Base-by-base conservation (phyloP, 2,888 invertebrate species). In the Platycheirus rosarum region DNA sequence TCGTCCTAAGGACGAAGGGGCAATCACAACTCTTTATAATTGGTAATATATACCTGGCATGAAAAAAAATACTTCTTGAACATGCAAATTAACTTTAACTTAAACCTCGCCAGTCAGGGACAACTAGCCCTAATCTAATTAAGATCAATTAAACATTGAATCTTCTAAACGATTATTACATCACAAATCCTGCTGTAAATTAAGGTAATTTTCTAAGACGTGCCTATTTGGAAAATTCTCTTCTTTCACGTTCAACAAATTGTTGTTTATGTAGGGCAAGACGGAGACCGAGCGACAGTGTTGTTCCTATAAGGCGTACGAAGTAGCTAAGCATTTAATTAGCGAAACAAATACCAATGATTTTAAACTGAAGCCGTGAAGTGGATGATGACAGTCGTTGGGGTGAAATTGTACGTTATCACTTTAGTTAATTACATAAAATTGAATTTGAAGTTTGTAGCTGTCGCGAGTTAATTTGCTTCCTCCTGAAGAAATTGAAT, bases 81-180 rank as follows among this genome's bases (percentile, higher is more conserved):
- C n/a, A n/a, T n/a, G n/a, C n/a, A n/a, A n/a, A n/a, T n/a, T n/a
- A n/a, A n/a, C n/a, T n/a, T n/a, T n/a, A n/a, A n/a, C n/a, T n/a
- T n/a, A n/a, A n/a, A n/a, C n/a, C n/a, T n/a, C n/a, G n/a, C n/a
- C n/a, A n/a, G n/a, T n/a, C n/a, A n/a, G n/a, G n/a, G 26, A 6
- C 26, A 26, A 26, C 26, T 26, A 48, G 23, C 20, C 23, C n/a
- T 23, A 23, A n/a, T 48, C n/a, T n/a, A n/a, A n/a, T 48, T 48
- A 11, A n/a, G 23, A 48, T 23, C 23, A 20, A 48, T 48, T 18
- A 23, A 23, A 20, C 23, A 23, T 48, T 48, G 48, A 23, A 44
- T 60, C 42, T n/a, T 32, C 29, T 29, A 60, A 60, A 60, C 44
- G 60, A 42, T 60, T 60, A 60, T 60, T 46, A 60, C 60, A 60